Evolutionary conservation across 2,888 invertebrate species (phyloP).

Genomic region (Acronicta aceris): DNA sequence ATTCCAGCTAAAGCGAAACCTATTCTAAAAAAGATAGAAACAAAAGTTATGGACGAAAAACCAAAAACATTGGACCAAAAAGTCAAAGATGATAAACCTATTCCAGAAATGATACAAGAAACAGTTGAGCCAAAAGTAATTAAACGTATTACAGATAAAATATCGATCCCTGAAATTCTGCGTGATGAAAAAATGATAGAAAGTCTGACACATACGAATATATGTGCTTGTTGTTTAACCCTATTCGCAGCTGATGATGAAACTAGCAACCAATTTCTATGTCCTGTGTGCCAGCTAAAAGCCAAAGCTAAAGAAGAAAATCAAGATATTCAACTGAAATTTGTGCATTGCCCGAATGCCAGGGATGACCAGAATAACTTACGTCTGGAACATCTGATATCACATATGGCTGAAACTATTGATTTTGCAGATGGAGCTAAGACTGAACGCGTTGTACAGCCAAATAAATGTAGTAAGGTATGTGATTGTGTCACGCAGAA

Average conservation of each 20-base stretch:
- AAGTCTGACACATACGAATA: background rate
- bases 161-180: background rate
- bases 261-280: constrained; percentile 5
- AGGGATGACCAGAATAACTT: constrained; percentile 31
- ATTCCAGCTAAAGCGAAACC: background rate
- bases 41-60: background rate
- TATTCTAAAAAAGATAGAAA: background rate
- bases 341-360: constrained; percentile 23
- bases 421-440: constrained; percentile 46
- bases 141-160: background rate
- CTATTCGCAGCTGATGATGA: constrained; percentile 5
- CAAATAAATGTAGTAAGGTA: constrained; percentile 15
- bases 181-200: background rate
- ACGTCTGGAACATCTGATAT: constrained; percentile 41
- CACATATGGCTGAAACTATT: constrained; percentile 56
- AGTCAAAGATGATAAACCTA: background rate
- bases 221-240: constrained; percentile 22
- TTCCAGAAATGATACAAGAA: background rate
- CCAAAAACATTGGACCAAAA: background rate
- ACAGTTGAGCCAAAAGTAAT: background rate
- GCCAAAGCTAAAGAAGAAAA: constrained; percentile 7
- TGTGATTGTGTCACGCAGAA: constrained; percentile 51
- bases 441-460: constrained; percentile 32
- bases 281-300: constrained; percentile 29
- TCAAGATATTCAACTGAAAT: constrained; percentile 12